These are phyloP conservation scores for Microlaimidae sp. DNA, from an alignment of 2,888 invertebrate genomes.

Conservation along the genomic window DNA sequence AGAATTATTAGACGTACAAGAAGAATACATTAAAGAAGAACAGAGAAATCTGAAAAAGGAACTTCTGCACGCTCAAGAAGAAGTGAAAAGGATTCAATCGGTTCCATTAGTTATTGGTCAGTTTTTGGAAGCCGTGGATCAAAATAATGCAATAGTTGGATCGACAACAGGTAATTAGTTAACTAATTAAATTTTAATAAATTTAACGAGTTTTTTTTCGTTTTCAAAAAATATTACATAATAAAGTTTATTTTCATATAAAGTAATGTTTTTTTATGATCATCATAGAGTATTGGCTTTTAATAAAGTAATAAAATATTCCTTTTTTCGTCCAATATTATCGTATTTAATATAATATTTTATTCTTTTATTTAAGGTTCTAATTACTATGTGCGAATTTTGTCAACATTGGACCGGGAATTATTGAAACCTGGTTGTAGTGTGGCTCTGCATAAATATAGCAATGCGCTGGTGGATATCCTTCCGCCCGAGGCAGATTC, in stretches of 20 bases:
- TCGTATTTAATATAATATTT: background rate
- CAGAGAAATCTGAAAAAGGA: constrained; percentile 95
- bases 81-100: constrained; percentile 85
- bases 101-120: constrained; percentile 97
- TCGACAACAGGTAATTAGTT: constrained; percentile 64
- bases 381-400: constrained; percentile 93
- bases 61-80: constrained; percentile 81
- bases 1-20: constrained; percentile 93
- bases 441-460: constrained; percentile 94
- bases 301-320: too few species aligned
- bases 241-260: too few species aligned
- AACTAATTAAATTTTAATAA: too few species aligned
- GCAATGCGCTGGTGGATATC: constrained; percentile 97
- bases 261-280: constrained; percentile 10
- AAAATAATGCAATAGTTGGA: constrained; percentile 95
- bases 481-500: constrained; percentile 97
- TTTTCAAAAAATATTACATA: too few species aligned
- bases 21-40: constrained; percentile 98
- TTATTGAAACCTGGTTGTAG: constrained; percentile 91
- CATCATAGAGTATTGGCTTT: background rate
- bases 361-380: constrained; percentile 51
- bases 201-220: too few species aligned
- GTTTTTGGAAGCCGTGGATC: constrained; percentile 96
- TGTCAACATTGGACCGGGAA: constrained; percentile 94
- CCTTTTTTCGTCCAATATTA: too few species aligned